phyloP scores from a whole-genome alignment of 2,797 vertebrate genomes.

The Diplodus puntazzo region DNA sequence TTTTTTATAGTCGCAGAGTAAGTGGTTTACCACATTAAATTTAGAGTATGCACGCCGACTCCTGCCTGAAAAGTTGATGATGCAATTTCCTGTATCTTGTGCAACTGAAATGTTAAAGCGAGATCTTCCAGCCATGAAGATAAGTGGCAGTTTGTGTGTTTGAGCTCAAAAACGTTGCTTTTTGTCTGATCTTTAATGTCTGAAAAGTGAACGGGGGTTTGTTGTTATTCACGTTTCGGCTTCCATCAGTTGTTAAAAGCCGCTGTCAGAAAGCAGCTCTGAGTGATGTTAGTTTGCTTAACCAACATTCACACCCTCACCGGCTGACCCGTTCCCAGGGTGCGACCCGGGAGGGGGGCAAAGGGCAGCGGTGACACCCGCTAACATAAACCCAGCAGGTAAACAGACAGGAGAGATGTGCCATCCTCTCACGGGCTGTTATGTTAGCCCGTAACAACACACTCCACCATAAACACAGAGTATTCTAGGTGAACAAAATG shows the following conservation, averaged over 20 bases:
- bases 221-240: slow-evolving; percentile 24
- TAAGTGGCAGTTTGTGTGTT: neutral
- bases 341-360: slow-evolving; percentile 24
- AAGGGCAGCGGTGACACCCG: slow-evolving; percentile 45
- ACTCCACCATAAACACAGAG: slow-evolving; percentile 32
- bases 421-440: slow-evolving; percentile 9
- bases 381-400: slow-evolving; percentile 58
- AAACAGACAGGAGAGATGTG: slow-evolving; percentile 31
- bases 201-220: slow-evolving; percentile 2
- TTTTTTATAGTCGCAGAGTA: slow-evolving; percentile 46
- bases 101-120: slow-evolving; percentile 54
- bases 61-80: slow-evolving; percentile 41
- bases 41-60: slow-evolving; percentile 16
- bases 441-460: slow-evolving; percentile 38
- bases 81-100: slow-evolving; percentile 64
- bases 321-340: slow-evolving; percentile 43
- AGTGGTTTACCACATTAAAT: slow-evolving; percentile 63
- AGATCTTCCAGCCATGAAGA: neutral
- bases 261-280: slow-evolving; percentile 27
- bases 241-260: slow-evolving; percentile 23
- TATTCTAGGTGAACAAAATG: slow-evolving; percentile 24
- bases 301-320: slow-evolving; percentile 50
- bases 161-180: neutral
- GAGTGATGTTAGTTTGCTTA: slow-evolving; percentile 65
- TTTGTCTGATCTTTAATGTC: neutral